These are phyloP conservation scores for Apogon talboti DNA, from an alignment of 2,797 vertebrate genomes.

Conservation along the genomic window DNA sequence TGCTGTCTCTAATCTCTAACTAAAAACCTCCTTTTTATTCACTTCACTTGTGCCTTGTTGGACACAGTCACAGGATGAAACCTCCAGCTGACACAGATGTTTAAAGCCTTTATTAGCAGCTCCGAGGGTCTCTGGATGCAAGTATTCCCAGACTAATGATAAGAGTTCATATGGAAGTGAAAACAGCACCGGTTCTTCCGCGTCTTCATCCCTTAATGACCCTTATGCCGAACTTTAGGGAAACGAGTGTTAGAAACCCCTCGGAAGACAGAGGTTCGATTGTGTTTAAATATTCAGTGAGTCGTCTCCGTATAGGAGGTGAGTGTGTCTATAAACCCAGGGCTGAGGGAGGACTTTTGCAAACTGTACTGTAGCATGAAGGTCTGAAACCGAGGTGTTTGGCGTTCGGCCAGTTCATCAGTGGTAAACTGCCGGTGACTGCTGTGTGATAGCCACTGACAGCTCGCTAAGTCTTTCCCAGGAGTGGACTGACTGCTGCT, in stretches of 20 bases:
- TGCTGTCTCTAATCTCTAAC: too few species aligned
- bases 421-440: slow-evolving; percentile 26
- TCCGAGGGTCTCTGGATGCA: too few species aligned
- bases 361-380: not conserved
- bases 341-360: not conserved
- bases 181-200: too few species aligned
- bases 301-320: slow-evolving; percentile 2
- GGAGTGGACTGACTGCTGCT: slow-evolving; percentile 35
- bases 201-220: not conserved
- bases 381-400: not conserved
- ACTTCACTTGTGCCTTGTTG: too few species aligned
- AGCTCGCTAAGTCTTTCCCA: slow-evolving; percentile 37
- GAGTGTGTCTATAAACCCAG: slow-evolving; percentile 6
- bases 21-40: too few species aligned
- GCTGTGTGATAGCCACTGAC: slow-evolving; percentile 28
- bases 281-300: slow-evolving; percentile 29
- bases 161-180: too few species aligned
- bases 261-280: slow-evolving; percentile 3
- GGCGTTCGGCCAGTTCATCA: slow-evolving; percentile 8
- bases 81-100: too few species aligned
- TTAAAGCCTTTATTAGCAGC: too few species aligned
- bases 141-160: too few species aligned
- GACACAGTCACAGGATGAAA: too few species aligned
- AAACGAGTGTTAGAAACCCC: not conserved
- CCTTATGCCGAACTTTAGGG: not conserved